Base-by-base conservation (phyloP, 2,797 vertebrate species). In the Coccyzus lansbergi region DNA sequence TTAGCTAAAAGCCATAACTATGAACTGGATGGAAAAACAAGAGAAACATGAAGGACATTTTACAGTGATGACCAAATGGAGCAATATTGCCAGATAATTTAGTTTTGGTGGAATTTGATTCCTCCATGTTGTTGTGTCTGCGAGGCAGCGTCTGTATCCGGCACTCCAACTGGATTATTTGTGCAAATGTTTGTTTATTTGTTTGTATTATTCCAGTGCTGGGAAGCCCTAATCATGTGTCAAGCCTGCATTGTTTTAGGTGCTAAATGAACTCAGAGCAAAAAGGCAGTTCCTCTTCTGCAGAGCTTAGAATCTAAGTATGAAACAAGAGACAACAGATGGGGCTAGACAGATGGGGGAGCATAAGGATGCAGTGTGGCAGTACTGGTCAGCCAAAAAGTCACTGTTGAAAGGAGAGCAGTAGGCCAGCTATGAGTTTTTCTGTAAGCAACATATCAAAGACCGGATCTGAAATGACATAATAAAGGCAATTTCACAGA, bases 281-380 rank as follows among this genome's bases (percentile, higher is more conserved):
- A 77, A 94, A 93, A 92, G 65, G n/a, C 91, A 62, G 36, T 36
- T 92, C 52, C 7, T 22, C 58, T 92, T 69, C 93, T 42, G 28
- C 15, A 19, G 53, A 86, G 76, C 9, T 88, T 92, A 90, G 88
- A 76, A 76, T 90, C 77, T n/a, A 86, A 94, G 91, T 92, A 84
- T 4, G 25, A 92, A 92, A 91, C 67, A 90, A 79, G 91, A 94
- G 88, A 86, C 80, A 90, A 74, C 95, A 96, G 96, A 96, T 96
- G 95, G 93, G 19, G 56, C 74, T 86, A 67, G 86, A 60, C 96
- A 96, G 96, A 95, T 16, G 83, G 91, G 80, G 53, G 44, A 92
- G 31, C 95, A 96, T 96, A 96, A 96, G 96, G 94, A 93, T 92
- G 87, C 93, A 94, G 92, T 93, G 93, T 88, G 91, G 83, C 77